These are phyloP conservation scores for Formicarius rufipectus DNA, from an alignment of 2,113 vertebrate species.

Conservation along the genomic window DNA sequence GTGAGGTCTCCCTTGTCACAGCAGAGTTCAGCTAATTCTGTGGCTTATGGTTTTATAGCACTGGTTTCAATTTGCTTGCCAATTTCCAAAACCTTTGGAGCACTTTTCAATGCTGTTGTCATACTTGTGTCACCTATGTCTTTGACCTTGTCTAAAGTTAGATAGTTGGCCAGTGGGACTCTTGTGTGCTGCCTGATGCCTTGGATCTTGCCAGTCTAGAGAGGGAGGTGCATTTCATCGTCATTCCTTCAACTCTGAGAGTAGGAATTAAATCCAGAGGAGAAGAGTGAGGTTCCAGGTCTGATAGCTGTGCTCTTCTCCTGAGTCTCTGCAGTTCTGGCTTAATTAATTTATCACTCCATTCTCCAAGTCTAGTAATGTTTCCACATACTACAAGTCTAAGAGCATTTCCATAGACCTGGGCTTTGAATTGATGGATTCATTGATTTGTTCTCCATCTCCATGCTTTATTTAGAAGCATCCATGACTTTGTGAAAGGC, in stretches of 20 bases:
- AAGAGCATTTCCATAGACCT: not conserved
- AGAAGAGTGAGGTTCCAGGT: not conserved
- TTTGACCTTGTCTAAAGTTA: not conserved
- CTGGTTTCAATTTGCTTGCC: not conserved
- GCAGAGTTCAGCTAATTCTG: not conserved
- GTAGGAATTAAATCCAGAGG: not conserved
- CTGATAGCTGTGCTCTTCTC: not conserved
- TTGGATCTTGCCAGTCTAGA: not conserved
- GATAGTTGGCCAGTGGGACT: not conserved
- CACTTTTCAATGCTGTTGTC: not conserved
- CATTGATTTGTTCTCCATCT: not conserved
- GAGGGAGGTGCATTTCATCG: not conserved
- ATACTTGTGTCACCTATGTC: not conserved
- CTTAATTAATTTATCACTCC: slow-evolving; percentile 1
- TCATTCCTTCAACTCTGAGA: not conserved
- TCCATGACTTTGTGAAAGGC: not conserved
- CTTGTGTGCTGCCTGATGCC: not conserved
- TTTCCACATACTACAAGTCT: not conserved
- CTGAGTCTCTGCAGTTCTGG: not conserved
- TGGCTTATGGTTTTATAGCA: not conserved
- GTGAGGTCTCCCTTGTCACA: not conserved
- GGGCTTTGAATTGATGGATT: not conserved
- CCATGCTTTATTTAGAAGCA: not conserved
- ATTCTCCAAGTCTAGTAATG: not conserved
- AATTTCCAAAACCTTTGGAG: not conserved